Base-by-base conservation (phyloP, 2,797 vertebrate species). In the Liparis tanakae region DNA sequence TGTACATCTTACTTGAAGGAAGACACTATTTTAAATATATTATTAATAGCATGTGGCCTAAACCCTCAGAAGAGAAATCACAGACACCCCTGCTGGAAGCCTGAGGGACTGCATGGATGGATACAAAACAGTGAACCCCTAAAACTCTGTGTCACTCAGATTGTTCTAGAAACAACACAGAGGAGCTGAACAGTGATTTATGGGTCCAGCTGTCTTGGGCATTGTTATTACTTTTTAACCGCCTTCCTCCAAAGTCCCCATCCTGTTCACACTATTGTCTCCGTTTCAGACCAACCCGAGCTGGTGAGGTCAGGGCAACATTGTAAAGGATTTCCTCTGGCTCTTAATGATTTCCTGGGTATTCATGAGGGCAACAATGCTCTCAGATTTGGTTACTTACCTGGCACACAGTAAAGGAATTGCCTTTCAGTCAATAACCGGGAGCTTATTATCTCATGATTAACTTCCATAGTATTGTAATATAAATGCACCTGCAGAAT, bases 261-360 rank as follows among this genome's bases (percentile, higher is more conserved):
- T 91, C 90, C 91, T 92, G 89, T 93, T 93, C 92, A 92, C 92
- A 93, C 92, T 86, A 91, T 93, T 93, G 92, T 93, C 90, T 91
- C 85, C 83, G 67, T 86, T 88, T 87, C 85, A 88, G 88, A 83
- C 85, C 75, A 89, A 69, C 86, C 86, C 86, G 66, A 51, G 80
- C 83, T 82, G 85, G 80, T 90, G 91, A 91, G 92, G 92, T 94
- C 92, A 94, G 91, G 90, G 80, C 83, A 87, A 91, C 91, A 91
- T 92, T 93, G 90, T 93, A 91, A 91, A 94, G 90, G 91, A 94
- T 93, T 93, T 94, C 92, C 93, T 92, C 80, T 87, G 80, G 89
- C 88, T 86, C 84, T 93, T 92, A 94, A 94, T 93, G 86, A 92
- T 91, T 93, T 94, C 92, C 93, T 93, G 92, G 86, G 90, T 85